Percentiles rank a stretch among this genome's conserved stretches.
Conservation (phyloP, 2,888 invertebrate genomes). For the Tetropium fuscum region DNA sequence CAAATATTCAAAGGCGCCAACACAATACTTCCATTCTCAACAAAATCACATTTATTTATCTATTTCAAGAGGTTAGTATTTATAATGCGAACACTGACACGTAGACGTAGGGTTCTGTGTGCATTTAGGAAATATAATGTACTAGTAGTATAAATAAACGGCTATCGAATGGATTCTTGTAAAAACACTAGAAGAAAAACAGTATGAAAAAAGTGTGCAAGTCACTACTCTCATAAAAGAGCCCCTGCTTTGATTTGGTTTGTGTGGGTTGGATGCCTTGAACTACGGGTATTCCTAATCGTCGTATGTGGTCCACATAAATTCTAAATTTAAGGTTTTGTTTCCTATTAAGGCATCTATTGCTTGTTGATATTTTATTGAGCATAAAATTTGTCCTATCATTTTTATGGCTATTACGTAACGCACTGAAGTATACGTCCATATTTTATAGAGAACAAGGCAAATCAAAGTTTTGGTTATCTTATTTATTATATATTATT, state of each 20-base stretch:
- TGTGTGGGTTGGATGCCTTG: constrained; percentile 51
- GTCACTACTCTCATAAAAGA: constrained; percentile 56
- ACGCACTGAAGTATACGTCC: no score
- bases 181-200: constrained; percentile 53
- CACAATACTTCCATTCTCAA: constrained; percentile 19
- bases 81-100: constrained; percentile 5
- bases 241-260: constrained; percentile 56
- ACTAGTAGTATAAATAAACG: constrained; percentile 37
- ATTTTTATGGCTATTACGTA: neutral
- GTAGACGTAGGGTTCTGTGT: constrained; percentile 26
- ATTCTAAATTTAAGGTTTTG: constrained; percentile 50
- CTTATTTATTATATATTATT: no score
- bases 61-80: constrained; percentile 22
- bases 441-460: no score
- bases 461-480: no score
- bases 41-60: constrained; percentile 18
- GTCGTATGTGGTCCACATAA: constrained; percentile 60
- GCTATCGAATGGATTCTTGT: constrained; percentile 48
- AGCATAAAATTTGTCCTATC: constrained; percentile 35
- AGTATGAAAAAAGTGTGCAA: constrained; percentile 49
- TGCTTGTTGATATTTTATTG: constrained; percentile 35
- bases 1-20: constrained; percentile 4
- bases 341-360: constrained; percentile 32
- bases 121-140: constrained; percentile 27
- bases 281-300: constrained; percentile 46